Base-by-base conservation (phyloP, 2,797 vertebrate genomes). In the Erethizon dorsatum region DNA sequence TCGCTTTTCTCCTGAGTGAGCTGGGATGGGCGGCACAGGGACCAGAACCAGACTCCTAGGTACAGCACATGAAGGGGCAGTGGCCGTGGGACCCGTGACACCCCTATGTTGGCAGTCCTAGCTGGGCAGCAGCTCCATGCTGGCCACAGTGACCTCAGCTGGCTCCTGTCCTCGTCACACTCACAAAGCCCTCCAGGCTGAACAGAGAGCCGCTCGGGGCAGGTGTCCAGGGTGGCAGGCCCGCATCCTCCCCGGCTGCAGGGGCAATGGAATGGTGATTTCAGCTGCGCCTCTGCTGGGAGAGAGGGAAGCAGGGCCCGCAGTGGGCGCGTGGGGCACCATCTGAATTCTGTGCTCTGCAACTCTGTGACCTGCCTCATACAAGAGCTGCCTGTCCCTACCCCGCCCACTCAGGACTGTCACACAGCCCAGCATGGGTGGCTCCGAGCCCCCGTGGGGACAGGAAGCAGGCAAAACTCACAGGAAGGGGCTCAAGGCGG, bases 1-100 rank as follows among this genome's bases (percentile, higher is more conserved):
- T 82, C 1, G 0, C 59, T 31, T 71, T 63, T 28, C 50, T 12
- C 83, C 22, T 1, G 10, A 56, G 47, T 73, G 0, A 0, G 4
- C 0, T 22, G 15, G 20, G 33, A 28, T 8, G 0, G 61, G 1
- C 28, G 61, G 28, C 67, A 9, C n/a, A 15, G 88, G 75, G 15
- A 2, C 13, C 14, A 59, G 82, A 57, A 7, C 59, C 41, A 15
- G 61, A 5, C 50, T 10, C 9, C 0, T 2, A 33, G 50, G 6
- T 9, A 0, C 18, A 4, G 11, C 14, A 14, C 11, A 1, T 22
- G 2, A 7, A 54, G 47, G n/a, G 1, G 37, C 0, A 0, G 13
- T 37, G 41, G 45, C n/a, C 2, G 1, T 1, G 31, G 31, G 45
- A 17, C 52, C 52, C 0, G 41, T 17, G 88, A 52, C 37, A 1